Evolutionary conservation across 2,113 vertebrate species (phyloP), one percentile per base, ranked within the genome.

Genomic region (Thymallus thymallus): DNA sequence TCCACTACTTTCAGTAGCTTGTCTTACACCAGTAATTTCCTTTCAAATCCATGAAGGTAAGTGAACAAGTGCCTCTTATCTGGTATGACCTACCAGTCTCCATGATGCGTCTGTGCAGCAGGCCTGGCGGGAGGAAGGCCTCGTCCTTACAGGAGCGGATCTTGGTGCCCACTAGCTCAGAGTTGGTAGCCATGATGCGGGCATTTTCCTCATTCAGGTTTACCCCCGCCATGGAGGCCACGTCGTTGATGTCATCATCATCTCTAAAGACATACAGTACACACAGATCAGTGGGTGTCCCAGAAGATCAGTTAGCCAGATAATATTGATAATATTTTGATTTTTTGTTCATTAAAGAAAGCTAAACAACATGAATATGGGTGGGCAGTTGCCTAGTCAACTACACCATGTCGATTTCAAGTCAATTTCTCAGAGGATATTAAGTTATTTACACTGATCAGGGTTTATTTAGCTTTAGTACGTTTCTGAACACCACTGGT

Each of bases 161-260:
- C 86, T 95, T 94, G 0, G 91, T 94, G 48, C 95, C 95, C 69
- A 95, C 94, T 48, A 96, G 83, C 79, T 95, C 93, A 0, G 94
- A 96, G 91, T 91, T 94, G 84, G 93, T 90, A 13, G 95, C 95
- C 79, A 95, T 76, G 87, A 96, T 95, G 72, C 92, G 92, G 46
- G 94, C 95, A 46, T 92, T 96, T 66, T 96, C 94, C 88, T 96
- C 95, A 9, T 90, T 94, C 9, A 95, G 92, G 85, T 96, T 96
- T 81, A 96, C 93, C 0, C 95, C 95, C 5, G 94, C 94, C 95
- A 96, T 94, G 61, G 94, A 96, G 0, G 94, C 91, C 89, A 96
- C 95, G 9, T 96, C 94, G 20, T 94, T 96, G 79, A 96, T 94
- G 91, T 96, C 95, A 1, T 96, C 95, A 24, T 94, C 94, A 60